phyloP scores from a whole-genome alignment of 2,888 invertebrate genomes.

The Megamerina dolium region DNA sequence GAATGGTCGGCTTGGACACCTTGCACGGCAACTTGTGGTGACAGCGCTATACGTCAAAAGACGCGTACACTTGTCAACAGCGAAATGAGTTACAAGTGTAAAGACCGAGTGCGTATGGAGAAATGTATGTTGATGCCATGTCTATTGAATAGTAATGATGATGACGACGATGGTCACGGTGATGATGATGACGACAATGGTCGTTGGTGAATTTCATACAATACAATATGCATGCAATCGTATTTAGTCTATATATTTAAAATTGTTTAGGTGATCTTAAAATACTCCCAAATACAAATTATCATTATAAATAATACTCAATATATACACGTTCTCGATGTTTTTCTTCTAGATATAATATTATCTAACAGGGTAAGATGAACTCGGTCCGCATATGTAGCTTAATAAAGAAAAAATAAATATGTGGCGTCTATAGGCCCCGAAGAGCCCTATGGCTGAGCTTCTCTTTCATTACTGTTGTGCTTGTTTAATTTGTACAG shows the following conservation, averaged over 20 bases:
- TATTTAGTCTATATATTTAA: neutral
- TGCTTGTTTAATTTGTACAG: too few species aligned
- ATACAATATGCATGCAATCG: neutral
- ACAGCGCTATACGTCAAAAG: conserved; percentile 52
- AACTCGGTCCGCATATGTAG: too few species aligned
- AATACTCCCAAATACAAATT: too few species aligned
- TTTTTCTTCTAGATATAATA: too few species aligned
- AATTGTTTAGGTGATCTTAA: neutral
- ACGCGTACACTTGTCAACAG: conserved; percentile 49
- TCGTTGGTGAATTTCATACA: neutral
- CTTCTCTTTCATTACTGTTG: too few species aligned
- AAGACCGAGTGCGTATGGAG: conserved; percentile 44
- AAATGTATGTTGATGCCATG: conserved; percentile 45
- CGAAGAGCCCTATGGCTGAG: too few species aligned
- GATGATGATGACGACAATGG: too few species aligned
- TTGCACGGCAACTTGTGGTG: conserved; percentile 61
- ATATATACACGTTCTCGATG: too few species aligned
- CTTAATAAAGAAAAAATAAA: too few species aligned
- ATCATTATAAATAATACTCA: too few species aligned
- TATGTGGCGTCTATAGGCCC: too few species aligned
- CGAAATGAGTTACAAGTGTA: conserved; percentile 42
- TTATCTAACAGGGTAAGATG: too few species aligned
- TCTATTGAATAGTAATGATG: conserved; percentile 36
- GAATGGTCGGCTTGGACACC: conserved; percentile 67
- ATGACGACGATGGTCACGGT: conserved; percentile 30